A percentile compares a stretch with the other conserved stretches of the same genome.
phyloP scores from a whole-genome alignment of 2,888 invertebrate species.

The Sesia bembeciformis region DNA sequence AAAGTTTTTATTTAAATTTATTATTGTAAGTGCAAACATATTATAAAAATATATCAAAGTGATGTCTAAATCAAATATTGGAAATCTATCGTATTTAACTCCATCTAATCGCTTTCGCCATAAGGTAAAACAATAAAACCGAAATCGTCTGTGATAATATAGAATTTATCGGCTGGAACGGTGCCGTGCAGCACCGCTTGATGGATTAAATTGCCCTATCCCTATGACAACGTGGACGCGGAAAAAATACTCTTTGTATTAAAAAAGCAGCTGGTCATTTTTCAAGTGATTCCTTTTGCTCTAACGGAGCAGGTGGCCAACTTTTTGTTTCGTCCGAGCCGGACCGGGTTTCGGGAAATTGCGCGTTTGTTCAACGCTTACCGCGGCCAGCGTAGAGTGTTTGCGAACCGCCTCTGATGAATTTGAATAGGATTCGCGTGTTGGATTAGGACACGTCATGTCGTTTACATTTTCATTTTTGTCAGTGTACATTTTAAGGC shows the following conservation, averaged over 20 bases:
- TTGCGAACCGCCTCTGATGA: constrained; percentile 54
- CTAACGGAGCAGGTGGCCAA: constrained; percentile 50
- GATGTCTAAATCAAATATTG: background rate
- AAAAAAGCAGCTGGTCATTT: constrained; percentile 74
- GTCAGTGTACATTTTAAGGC: constrained; percentile 5
- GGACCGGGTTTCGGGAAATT: constrained; percentile 36
- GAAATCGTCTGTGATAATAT: constrained; percentile 63
- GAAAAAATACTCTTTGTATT: constrained; percentile 70
- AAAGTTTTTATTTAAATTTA: background rate
- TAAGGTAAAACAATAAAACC: constrained; percentile 60
- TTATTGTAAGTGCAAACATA: background rate
- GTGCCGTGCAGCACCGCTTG: constrained; percentile 52
- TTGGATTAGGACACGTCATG: constrained; percentile 52
- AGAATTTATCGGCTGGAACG: constrained; percentile 68
- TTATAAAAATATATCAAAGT: background rate
- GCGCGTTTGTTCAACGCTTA: constrained; percentile 47
- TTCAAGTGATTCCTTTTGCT: constrained; percentile 73
- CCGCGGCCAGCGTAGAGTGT: constrained; percentile 28
- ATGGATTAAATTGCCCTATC: constrained; percentile 75
- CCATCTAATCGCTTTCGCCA: constrained; percentile 39
- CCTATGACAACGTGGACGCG: constrained; percentile 72
- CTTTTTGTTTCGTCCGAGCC: constrained; percentile 25
- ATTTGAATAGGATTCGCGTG: constrained; percentile 49
- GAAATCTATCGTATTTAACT: background rate
- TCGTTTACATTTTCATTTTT: constrained; percentile 8